Conservation (phyloP, 2,888 invertebrate species). For the Pherbina coryleti region DNA sequence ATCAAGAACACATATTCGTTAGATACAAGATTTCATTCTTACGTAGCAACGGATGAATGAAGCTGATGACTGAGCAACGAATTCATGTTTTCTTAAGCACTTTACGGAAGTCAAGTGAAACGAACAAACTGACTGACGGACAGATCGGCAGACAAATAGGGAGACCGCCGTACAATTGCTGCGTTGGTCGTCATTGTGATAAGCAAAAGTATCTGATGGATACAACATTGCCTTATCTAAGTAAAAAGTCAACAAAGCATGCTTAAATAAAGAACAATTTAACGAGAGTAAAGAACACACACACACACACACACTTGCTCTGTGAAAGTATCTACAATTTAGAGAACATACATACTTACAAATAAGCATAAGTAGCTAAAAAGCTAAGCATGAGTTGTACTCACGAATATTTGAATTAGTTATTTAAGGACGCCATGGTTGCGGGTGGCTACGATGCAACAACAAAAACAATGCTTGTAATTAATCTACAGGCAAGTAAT, state of each 20-base stretch:
- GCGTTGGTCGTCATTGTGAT: background rate
- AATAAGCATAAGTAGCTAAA: too few species aligned
- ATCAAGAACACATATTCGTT: too few species aligned
- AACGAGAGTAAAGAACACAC: too few species aligned
- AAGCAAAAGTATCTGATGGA: conserved; percentile 8
- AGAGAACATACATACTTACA: too few species aligned
- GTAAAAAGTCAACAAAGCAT: conserved; percentile 5
- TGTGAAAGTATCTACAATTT: background rate
- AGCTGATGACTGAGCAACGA: background rate
- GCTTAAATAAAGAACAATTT: background rate
- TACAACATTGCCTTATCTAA: background rate
- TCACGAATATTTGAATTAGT: too few species aligned
- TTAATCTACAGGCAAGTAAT: background rate
- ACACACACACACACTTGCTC: too few species aligned
- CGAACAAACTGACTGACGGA: background rate
- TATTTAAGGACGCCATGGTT: too few species aligned
- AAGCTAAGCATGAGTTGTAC: too few species aligned
- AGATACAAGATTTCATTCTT: too few species aligned
- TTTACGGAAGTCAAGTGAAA: conserved; percentile 15
- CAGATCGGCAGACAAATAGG: background rate
- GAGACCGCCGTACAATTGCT: background rate
- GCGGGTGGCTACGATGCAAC: background rate
- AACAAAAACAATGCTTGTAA: background rate
- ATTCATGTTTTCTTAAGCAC: background rate
- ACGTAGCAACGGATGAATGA: too few species aligned